A percentile compares a stretch with the other conserved stretches of the same genome.
phyloP scores from a whole-genome alignment of 2,888 invertebrate genomes.

The Apoderus coryli region DNA sequence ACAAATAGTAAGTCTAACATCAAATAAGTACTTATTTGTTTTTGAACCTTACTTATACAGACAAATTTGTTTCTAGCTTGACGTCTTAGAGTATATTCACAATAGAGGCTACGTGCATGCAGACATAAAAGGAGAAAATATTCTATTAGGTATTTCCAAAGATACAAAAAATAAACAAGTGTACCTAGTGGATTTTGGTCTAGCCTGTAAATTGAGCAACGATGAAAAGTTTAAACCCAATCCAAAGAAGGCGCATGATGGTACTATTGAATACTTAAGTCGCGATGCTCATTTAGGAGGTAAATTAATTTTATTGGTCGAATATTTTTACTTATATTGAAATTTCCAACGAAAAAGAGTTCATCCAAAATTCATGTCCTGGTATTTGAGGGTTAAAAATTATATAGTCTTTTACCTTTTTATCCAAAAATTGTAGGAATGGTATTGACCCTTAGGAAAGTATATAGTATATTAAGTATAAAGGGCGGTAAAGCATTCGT shows the following conservation, averaged over 20 bases:
- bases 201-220: slow-evolving; percentile 62
- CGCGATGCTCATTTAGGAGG: slow-evolving; percentile 91
- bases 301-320: slow-evolving; percentile 26
- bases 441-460: too few relatives aligned
- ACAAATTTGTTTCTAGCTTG: slow-evolving; percentile 45
- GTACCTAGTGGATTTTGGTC: slow-evolving; percentile 87
- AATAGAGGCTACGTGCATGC: slow-evolving; percentile 82
- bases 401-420: too few relatives aligned
- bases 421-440: too few relatives aligned
- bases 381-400: too few relatives aligned
- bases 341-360: too few relatives aligned
- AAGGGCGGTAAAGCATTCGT: too few relatives aligned
- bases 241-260: slow-evolving; percentile 87
- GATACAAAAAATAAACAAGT: slow-evolving; percentile 50
- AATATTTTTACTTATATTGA: too few relatives aligned
- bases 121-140: slow-evolving; percentile 91
- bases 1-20: slow-evolving; percentile 74
- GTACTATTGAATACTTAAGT: slow-evolving; percentile 93
- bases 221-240: slow-evolving; percentile 70
- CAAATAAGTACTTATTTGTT: too few relatives aligned
- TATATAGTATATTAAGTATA: too few relatives aligned
- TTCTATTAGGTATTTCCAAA: slow-evolving; percentile 58
- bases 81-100: slow-evolving; percentile 88
- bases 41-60: slow-evolving; percentile 5
- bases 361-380: too few relatives aligned